Evolutionary conservation across 2,888 invertebrate species (phyloP).

Genomic region (Caenorhabditis sp.): DNA sequence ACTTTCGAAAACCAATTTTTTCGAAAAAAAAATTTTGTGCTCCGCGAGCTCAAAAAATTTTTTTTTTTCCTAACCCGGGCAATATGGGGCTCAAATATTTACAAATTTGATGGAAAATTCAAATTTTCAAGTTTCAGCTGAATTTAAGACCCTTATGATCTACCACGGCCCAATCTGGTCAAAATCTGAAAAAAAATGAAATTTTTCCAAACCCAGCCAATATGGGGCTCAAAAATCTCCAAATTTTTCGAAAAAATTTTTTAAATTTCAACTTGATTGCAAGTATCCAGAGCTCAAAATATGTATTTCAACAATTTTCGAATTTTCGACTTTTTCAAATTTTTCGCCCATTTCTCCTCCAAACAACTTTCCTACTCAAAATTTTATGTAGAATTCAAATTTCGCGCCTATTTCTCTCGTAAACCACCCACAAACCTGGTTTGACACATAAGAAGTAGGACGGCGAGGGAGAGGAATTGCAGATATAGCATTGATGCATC

Average conservation of each 20-base stretch:
- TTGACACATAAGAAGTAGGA: slow-evolving; percentile 58
- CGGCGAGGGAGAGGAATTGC: slow-evolving; percentile 60
- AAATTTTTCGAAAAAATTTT: not conserved
- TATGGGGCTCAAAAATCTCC: not conserved
- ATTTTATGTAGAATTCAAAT: slow-evolving; percentile 14
- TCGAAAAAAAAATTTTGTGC: not conserved
- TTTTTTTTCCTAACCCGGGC: not conserved
- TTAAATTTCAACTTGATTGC: not conserved
- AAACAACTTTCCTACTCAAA: not conserved
- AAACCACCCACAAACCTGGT: slow-evolving; percentile 13
- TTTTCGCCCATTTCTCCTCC: not conserved
- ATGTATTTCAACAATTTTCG: too few relatives aligned
- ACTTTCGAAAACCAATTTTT: not conserved
- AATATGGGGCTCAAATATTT: too few relatives aligned
- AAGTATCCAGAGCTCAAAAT: not conserved
- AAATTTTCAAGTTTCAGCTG: too few relatives aligned
- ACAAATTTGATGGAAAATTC: too few relatives aligned
- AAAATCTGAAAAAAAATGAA: not conserved
- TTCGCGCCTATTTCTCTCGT: not conserved
- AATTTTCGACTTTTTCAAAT: too few relatives aligned
- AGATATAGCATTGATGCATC: slow-evolving; percentile 63
- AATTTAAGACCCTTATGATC: too few relatives aligned
- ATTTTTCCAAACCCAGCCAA: not conserved
- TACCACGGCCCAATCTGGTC: too few relatives aligned
- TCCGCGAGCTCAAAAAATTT: not conserved